phyloP scores from a whole-genome alignment of 2,797 vertebrate genomes.

The Scarus forsteni region DNA sequence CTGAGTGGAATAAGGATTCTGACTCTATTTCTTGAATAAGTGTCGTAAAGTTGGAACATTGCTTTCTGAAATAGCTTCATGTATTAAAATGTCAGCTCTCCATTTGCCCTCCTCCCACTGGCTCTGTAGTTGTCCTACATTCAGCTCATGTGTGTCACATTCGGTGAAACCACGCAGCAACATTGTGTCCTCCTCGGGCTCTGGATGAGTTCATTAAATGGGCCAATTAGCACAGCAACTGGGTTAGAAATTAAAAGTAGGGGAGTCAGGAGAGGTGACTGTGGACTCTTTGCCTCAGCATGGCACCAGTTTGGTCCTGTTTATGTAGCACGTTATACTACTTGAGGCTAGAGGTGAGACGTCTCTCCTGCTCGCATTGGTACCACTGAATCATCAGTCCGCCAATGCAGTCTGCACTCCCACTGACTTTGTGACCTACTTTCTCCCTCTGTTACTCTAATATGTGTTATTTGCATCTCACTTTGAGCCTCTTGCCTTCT shows the following conservation, averaged over 20 bases:
- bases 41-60: not conserved
- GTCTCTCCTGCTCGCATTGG: not conserved
- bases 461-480: not conserved
- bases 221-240: conserved; percentile 53
- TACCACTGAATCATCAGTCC: conserved; percentile 40
- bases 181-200: conserved; percentile 34
- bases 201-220: conserved; percentile 54
- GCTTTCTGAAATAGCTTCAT: conserved; percentile 28
- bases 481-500: not conserved
- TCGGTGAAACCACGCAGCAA: conserved; percentile 17
- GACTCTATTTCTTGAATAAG: conserved; percentile 3
- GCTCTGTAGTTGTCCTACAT: conserved; percentile 58
- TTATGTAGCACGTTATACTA: not conserved
- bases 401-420: conserved; percentile 17
- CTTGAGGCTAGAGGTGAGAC: conserved; percentile 23
- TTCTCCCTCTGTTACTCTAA: conserved; percentile 25
- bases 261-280: not conserved
- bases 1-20: not conserved
- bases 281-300: not conserved
- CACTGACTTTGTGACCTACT: conserved; percentile 58
- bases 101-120: conserved; percentile 21
- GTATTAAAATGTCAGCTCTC: conserved; percentile 38
- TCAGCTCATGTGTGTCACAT: conserved; percentile 32
- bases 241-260: conserved; percentile 20
- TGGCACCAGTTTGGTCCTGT: not conserved